Evolutionary conservation across 2,888 invertebrate genomes (phyloP), one percentile per base, ranked within the genome.

Genomic region (Mythimna loreyi): DNA sequence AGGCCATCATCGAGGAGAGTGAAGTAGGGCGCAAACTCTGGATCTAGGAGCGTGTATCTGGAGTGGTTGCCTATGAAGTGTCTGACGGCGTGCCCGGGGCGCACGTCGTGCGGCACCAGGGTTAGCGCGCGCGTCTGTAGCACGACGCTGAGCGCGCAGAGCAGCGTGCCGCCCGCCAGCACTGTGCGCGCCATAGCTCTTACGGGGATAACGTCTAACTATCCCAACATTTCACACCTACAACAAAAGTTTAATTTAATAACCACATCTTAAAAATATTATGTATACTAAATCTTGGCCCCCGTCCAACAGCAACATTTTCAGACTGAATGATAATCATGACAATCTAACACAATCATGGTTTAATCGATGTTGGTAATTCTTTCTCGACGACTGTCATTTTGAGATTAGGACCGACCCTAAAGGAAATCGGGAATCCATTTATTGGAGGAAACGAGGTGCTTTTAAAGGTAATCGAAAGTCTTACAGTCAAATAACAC

Each of bases 21-120:
- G 92, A 99, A 99, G 93, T 97, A 98, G 82, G 98, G 97, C 57
- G 98, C 97, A 91, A 97, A 98, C 78, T 97, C 98, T 60, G 98
- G 98, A 87, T 98, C 98, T 86, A 98, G 93, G 80, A 96, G 92
- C 67, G 96, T 96, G 87, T 96, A 96, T 74, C 96, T 92, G 63
- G 94, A 95, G 81, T 93, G 96, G 87, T 96, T 96, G 80, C 96
- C 96, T 82, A 96, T 96, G 93, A 98, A 98, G 89, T 98, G 97
- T 91, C 97, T 97, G 88, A 98, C 97, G 90, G 98, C 98, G 94
- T 98, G 98, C 60, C 98, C 98, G 4, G 98, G 98, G 90, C 98
- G 98, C 84, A 98, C 98, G 91, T 99, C 98, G 93, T 98, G 98
- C 60, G 98, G 98, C 89, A 98, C 96, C 87, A 98, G 97, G 81